These are phyloP conservation scores for Eciton burchellii DNA, from an alignment of 1,140 invertebrate genomes.

Conservation along the genomic window DNA sequence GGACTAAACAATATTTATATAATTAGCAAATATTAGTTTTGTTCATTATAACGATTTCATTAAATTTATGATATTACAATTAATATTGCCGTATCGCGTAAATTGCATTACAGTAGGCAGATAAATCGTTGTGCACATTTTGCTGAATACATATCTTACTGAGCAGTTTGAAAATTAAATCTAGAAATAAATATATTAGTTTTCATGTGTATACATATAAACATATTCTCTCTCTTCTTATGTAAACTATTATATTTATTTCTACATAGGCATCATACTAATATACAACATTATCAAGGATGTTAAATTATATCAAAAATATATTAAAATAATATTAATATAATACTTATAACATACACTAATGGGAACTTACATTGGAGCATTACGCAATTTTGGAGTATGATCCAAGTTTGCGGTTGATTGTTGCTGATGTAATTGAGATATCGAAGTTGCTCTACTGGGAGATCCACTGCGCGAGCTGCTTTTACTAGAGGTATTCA, in stretches of 20 bases:
- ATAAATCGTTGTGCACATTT: no score
- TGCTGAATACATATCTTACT: no score
- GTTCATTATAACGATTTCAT: slow-evolving; percentile 18
- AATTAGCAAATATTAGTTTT: slow-evolving; percentile 48
- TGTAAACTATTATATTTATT: no score
- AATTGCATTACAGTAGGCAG: no score
- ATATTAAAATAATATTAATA: slow-evolving; percentile 25
- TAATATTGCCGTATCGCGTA: no score
- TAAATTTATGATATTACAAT: slow-evolving; percentile 9
- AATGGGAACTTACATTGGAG: slow-evolving; percentile 77
- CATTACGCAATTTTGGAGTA: slow-evolving; percentile 82
- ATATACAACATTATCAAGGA: no score
- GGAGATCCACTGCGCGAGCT: slow-evolving; percentile 84
- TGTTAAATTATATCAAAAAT: no score
- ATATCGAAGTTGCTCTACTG: slow-evolving; percentile 78
- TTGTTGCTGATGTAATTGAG: slow-evolving; percentile 76
- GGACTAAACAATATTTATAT: slow-evolving; percentile 57
- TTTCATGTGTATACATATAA: neutral
- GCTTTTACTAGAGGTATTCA: slow-evolving; percentile 82
- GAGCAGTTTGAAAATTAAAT: no score
- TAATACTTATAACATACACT: slow-evolving; percentile 32
- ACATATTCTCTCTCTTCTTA: no score
- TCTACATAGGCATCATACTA: no score
- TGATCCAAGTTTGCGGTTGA: slow-evolving; percentile 77
- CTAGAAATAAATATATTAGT: neutral